These are phyloP conservation scores for Trialeurodes vaporariorum DNA, from an alignment of 1,140 invertebrate species.

Conservation along the genomic window DNA sequence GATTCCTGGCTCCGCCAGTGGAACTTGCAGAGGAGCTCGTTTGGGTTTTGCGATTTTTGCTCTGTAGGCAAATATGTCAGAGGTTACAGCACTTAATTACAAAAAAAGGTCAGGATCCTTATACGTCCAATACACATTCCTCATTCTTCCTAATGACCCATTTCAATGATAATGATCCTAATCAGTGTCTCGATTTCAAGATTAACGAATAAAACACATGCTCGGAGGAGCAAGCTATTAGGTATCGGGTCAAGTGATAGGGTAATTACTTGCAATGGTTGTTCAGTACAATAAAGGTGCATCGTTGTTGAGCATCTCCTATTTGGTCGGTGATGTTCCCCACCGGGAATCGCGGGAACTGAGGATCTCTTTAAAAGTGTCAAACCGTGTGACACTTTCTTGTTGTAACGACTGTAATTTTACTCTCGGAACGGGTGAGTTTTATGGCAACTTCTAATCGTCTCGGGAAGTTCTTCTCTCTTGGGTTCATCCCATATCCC, in stretches of 20 bases:
- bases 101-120: background rate
- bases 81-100: background rate
- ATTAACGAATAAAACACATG: slow-evolving; percentile 1
- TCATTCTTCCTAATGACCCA: background rate
- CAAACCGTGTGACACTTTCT: background rate
- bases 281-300: background rate
- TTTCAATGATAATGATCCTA: background rate
- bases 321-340: too few relatives aligned
- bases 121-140: background rate
- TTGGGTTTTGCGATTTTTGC: too few relatives aligned
- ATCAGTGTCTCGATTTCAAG: background rate
- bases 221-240: too few relatives aligned
- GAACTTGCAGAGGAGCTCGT: too few relatives aligned
- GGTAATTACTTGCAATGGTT: background rate
- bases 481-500: too few relatives aligned
- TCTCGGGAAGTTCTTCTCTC: too few relatives aligned
- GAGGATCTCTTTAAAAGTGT: background rate
- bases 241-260: background rate
- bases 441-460: too few relatives aligned
- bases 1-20: too few relatives aligned
- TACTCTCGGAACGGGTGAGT: too few relatives aligned
- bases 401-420: background rate
- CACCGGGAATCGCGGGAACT: too few relatives aligned
- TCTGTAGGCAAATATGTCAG: background rate
- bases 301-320: too few relatives aligned